Evolutionary conservation across 2,888 invertebrate species (phyloP).

Genomic region (Cephus rjabovi): DNA sequence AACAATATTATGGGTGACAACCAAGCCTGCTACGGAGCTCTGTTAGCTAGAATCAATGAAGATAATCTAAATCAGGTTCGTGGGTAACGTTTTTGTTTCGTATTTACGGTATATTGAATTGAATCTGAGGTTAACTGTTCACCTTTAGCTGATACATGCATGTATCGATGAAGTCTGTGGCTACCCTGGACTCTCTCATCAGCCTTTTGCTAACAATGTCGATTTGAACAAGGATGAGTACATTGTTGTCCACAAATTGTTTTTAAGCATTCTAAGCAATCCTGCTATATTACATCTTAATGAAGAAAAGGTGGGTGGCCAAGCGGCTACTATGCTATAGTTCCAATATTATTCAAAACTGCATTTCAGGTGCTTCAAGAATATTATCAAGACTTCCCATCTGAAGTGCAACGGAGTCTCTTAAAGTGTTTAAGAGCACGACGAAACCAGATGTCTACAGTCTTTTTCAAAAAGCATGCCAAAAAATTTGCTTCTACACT

Average conservation of each 20-base stretch:
- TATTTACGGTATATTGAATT: no score
- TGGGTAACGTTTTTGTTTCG: no score
- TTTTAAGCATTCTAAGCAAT: conserved; percentile 45
- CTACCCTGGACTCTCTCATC: conserved; percentile 45
- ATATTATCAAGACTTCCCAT: conserved; percentile 53
- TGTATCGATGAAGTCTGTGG: conserved; percentile 60
- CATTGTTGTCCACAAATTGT: conserved; percentile 40
- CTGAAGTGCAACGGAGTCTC: conserved; percentile 46
- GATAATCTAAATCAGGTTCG: no score
- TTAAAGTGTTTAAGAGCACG: conserved; percentile 50
- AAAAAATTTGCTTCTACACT: conserved; percentile 60
- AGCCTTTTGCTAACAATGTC: conserved; percentile 45
- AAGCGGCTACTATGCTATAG: not conserved
- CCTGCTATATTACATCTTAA: conserved; percentile 49
- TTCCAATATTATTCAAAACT: conserved; percentile 13
- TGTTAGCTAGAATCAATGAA: no score
- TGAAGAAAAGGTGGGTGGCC: conserved; percentile 47
- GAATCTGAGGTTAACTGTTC: no score
- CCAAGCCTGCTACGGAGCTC: no score
- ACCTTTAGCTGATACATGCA: conserved; percentile 52
- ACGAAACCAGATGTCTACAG: conserved; percentile 47
- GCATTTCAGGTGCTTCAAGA: conserved; percentile 50
- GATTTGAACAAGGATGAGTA: conserved; percentile 54
- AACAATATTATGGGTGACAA: no score
- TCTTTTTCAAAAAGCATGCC: conserved; percentile 47